A percentile compares a stretch with the other conserved stretches of the same genome.
phyloP scores from a whole-genome alignment of 1,140 invertebrate genomes.

The Potamilus streckersoni region DNA sequence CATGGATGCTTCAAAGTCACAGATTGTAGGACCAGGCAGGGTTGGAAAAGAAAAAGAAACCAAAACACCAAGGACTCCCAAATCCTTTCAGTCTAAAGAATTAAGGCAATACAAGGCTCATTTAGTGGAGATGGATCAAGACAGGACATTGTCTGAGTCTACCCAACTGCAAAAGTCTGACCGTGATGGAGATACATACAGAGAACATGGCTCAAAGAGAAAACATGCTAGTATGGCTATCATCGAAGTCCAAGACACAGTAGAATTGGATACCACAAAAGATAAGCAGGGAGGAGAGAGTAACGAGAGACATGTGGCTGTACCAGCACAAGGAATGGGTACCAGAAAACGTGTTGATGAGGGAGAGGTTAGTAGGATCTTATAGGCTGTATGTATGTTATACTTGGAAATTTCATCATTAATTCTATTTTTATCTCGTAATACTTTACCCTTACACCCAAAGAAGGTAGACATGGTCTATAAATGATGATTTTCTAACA shows the following conservation, averaged over 20 bases:
- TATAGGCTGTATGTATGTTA: no score
- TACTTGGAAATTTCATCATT: no score
- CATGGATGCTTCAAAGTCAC: slow-evolving; percentile 34
- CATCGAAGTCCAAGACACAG: slow-evolving; percentile 50
- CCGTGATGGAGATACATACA: not conserved
- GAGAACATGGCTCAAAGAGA: slow-evolving; percentile 8
- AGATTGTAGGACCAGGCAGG: slow-evolving; percentile 8
- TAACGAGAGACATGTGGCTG: slow-evolving; percentile 38
- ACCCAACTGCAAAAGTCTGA: slow-evolving; percentile 12
- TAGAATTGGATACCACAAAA: slow-evolving; percentile 38
- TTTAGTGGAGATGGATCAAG: slow-evolving; percentile 24
- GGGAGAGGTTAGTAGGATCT: slow-evolving; percentile 43
- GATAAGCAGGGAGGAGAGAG: slow-evolving; percentile 34
- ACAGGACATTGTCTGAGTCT: slow-evolving; percentile 6
- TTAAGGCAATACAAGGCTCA: slow-evolving; percentile 5
- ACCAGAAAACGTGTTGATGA: slow-evolving; percentile 48
- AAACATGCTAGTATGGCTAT: slow-evolving; percentile 33
- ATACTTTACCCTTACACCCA: no score
- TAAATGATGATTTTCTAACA: no score
- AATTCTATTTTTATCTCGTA: no score
- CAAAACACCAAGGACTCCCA: slow-evolving; percentile 21
- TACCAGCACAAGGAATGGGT: slow-evolving; percentile 37
- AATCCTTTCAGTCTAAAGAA: not conserved
- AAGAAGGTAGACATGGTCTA: no score
- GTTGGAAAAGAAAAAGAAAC: slow-evolving; percentile 20